Conservation (phyloP, 1,140 invertebrate genomes). For the Temnothorax curvispinosus region DNA sequence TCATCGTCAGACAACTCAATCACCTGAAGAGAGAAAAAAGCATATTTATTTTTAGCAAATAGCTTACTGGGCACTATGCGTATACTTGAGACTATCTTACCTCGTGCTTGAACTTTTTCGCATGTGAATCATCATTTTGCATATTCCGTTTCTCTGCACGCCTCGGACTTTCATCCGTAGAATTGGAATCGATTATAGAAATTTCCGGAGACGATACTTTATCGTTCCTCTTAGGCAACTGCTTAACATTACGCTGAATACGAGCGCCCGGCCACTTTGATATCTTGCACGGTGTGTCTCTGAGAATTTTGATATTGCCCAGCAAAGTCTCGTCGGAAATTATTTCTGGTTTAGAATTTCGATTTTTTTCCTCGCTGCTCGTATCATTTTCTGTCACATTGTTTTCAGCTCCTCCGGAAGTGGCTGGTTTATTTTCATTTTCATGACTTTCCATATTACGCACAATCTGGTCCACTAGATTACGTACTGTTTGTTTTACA, state of each 20-base stretch:
- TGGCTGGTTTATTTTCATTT: neutral
- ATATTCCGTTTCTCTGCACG: constrained; percentile 65
- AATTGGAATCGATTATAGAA: constrained; percentile 55
- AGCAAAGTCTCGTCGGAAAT: constrained; percentile 81
- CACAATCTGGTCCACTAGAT: constrained; percentile 57
- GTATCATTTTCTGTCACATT: constrained; percentile 27
- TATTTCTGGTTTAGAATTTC: constrained; percentile 77
- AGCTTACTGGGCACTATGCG: constrained; percentile 8
- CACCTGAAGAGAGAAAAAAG: constrained; percentile 69
- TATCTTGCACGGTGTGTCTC: constrained; percentile 36
- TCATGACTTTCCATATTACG: neutral
- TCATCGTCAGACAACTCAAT: constrained; percentile 84
- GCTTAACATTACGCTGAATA: constrained; percentile 83
- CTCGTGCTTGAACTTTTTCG: constrained; percentile 78
- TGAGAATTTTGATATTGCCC: constrained; percentile 77
- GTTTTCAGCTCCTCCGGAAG: neutral
- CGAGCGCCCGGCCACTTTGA: constrained; percentile 79
- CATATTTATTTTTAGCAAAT: constrained; percentile 18
- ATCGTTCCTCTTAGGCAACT: constrained; percentile 80
- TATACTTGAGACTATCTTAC: constrained; percentile 68
- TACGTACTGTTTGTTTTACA: constrained; percentile 13
- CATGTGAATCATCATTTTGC: constrained; percentile 19
- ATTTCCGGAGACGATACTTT: constrained; percentile 63
- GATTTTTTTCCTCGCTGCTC: constrained; percentile 62
- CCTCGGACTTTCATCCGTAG: constrained; percentile 28